These are phyloP conservation scores for Trissolcus brochymenae DNA, from an alignment of 2,888 invertebrate genomes.

Conservation along the genomic window DNA sequence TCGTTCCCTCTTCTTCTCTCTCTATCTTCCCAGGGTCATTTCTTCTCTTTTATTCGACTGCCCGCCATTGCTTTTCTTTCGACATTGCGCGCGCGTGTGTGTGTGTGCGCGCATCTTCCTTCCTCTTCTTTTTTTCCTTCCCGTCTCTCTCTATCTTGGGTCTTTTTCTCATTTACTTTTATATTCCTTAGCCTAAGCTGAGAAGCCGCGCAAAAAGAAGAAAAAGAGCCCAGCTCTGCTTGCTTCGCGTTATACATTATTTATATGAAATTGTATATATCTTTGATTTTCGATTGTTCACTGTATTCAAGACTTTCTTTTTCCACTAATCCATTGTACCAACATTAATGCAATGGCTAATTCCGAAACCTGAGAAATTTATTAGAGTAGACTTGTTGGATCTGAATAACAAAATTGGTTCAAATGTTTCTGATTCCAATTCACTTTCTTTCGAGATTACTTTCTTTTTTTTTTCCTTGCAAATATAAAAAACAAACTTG, in stretches of 20 bases:
- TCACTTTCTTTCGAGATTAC: neutral
- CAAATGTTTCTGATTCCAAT: neutral
- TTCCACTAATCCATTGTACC: too few species aligned
- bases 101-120: neutral
- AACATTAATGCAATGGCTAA: too few species aligned
- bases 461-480: neutral
- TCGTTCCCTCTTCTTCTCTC: slow-evolving; percentile 19
- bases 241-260: slow-evolving; percentile 38
- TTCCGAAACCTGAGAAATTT: too few species aligned
- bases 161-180: slow-evolving; percentile 53
- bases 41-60: slow-evolving; percentile 38
- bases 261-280: slow-evolving; percentile 33
- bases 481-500: neutral
- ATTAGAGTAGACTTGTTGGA: too few species aligned
- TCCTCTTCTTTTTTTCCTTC: slow-evolving; percentile 25
- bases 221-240: slow-evolving; percentile 38
- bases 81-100: slow-evolving; percentile 31
- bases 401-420: too few species aligned
- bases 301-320: too few species aligned
- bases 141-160: slow-evolving; percentile 40
- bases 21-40: slow-evolving; percentile 28
- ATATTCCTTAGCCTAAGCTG: slow-evolving; percentile 45
- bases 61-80: slow-evolving; percentile 35
- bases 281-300: neutral
- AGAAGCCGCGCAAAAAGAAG: slow-evolving; percentile 49